Conservation (phyloP, 1,140 invertebrate genomes). For the Argopecten irradians region DNA sequence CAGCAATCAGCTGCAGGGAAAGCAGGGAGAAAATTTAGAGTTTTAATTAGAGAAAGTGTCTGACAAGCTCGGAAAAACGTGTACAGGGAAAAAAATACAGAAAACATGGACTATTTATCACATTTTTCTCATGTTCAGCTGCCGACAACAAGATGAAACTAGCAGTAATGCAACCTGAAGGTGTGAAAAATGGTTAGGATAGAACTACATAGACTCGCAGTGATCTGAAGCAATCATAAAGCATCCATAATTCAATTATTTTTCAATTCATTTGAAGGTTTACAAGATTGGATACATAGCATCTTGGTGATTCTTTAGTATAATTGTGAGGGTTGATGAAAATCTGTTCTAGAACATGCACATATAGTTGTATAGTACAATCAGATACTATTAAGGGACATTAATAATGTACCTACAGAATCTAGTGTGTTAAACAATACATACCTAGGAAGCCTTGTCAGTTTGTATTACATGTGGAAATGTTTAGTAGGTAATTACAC, state of each 20-base stretch:
- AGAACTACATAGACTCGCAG: not conserved
- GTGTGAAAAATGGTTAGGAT: not conserved
- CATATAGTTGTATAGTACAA: too few relatives aligned
- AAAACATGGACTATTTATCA: too few relatives aligned
- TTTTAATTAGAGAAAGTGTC: not conserved
- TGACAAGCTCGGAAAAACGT: not conserved
- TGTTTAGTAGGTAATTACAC: not conserved
- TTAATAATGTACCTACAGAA: too few relatives aligned
- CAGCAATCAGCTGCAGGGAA: not conserved
- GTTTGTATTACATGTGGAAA: not conserved
- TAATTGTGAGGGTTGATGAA: too few relatives aligned
- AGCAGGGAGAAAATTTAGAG: not conserved
- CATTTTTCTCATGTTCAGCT: not conserved
- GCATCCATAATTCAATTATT: not conserved
- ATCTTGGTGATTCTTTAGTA: too few relatives aligned
- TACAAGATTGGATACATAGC: too few relatives aligned
- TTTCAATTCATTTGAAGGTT: too few relatives aligned
- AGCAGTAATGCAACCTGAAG: not conserved
- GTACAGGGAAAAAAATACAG: not conserved
- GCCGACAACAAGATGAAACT: not conserved
- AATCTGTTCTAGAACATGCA: too few relatives aligned
- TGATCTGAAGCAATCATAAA: not conserved
- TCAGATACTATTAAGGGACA: too few relatives aligned
- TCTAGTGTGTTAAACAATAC: not conserved
- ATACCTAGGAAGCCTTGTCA: not conserved